Evolutionary conservation across 2,113 vertebrate species (phyloP), one percentile per base, ranked within the genome.

Genomic region (Cynoglossus semilaevis): DNA sequence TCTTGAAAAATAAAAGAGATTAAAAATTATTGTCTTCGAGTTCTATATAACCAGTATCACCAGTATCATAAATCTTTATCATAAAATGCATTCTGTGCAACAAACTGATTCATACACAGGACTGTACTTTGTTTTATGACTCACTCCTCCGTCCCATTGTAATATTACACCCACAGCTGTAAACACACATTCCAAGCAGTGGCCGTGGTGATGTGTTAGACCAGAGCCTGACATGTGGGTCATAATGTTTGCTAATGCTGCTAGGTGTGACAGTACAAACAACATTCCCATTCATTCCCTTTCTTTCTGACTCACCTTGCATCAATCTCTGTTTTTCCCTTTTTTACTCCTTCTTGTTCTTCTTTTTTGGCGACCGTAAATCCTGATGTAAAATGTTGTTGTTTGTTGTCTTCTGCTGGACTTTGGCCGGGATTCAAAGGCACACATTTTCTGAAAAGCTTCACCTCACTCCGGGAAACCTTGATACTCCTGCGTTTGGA

Each of bases 401-500:
- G 72, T 52, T 17, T 41, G 2, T 51, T 15, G 4, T 64, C 41
- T 19, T 22, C 48, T 0, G 17, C 56, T 14, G 52, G 2, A 12
- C 16, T 70, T 36, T 49, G 15, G 0, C 42, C 46, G 0, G 81
- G 46, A 7, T 74, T 61, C n/a, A 91, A 70, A 22, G 13, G 36
- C 36, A 91, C 77, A 19, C 82, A 48, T 63, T 88, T 90, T 4
- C 75, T 5, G 14, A 87, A 87, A 40, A 88, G 2, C 63, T 88
- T 90, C 42, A 89, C 75, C 57, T 90, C 84, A 13, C 73, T 85
- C 13, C n/a, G 57, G 15, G 89, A 90, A 57, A 87, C 79, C 34
- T 88, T 90, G 0, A 88, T 22, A 43, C 88, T 91, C 78, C 80
- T 79, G 49, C 87, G 87, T 66, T 91, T 91, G 70, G 85, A 85